These are phyloP conservation scores for Odontomachus brunneus DNA, from an alignment of 1,140 invertebrate genomes.

Conservation along the genomic window DNA sequence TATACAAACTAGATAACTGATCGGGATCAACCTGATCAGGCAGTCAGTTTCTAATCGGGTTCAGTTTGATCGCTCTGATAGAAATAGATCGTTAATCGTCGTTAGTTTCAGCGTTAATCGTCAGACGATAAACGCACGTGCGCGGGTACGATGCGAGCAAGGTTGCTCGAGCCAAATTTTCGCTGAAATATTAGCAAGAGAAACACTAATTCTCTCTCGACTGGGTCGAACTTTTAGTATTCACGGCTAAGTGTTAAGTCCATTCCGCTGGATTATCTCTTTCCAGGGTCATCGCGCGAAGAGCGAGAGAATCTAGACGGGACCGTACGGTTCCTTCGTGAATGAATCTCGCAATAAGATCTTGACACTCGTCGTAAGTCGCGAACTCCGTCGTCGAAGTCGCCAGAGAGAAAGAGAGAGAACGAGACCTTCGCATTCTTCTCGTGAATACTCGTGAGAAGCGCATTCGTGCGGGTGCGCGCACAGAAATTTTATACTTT, in stretches of 20 bases:
- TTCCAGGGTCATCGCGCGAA: constrained; percentile 11
- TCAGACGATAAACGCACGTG: constrained; percentile 7
- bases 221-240: constrained; percentile 22
- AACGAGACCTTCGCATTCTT: no score
- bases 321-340: neutral
- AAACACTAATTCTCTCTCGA: neutral
- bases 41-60: no score
- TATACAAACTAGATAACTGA: no score
- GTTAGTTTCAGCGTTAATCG: no score
- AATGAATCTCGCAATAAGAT: constrained; percentile 24
- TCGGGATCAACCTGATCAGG: no score
- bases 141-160: neutral
- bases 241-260: neutral
- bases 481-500: neutral
- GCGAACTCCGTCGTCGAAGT: neutral
- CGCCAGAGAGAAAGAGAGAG: neutral
- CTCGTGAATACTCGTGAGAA: neutral
- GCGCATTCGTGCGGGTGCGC: no score
- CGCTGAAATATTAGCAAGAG: constrained; percentile 1
- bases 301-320: neutral
- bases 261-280: constrained; percentile 60
- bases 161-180: constrained; percentile 29
- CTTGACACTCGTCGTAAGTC: neutral
- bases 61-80: no score
- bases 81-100: no score